Evolutionary conservation across 2,888 invertebrate genomes (phyloP).

Genomic region (Tipula lateralis): DNA sequence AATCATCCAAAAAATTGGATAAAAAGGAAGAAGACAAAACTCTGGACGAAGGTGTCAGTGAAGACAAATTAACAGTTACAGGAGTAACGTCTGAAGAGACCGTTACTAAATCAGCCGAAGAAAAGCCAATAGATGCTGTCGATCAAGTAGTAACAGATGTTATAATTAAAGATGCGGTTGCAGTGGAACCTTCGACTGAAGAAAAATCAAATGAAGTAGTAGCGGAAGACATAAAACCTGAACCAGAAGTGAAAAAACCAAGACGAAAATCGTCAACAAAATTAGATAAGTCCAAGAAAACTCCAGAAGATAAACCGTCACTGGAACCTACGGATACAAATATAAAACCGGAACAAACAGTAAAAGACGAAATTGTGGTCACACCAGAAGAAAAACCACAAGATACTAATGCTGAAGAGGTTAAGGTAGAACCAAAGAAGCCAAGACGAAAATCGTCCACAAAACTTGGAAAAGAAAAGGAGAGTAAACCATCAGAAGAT

Average conservation of each 20-base stretch:
- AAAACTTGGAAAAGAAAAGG: not conserved
- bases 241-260: not conserved
- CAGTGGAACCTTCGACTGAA: not conserved
- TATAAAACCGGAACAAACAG: not conserved
- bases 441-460: slow-evolving; percentile 33
- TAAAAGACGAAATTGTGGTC: not conserved
- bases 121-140: no score
- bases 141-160: no score
- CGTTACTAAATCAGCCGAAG: no score
- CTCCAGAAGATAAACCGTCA: slow-evolving; percentile 34
- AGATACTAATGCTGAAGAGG: not conserved
- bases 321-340: slow-evolving; percentile 34
- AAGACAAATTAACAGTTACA: slow-evolving; percentile 26
- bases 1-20: not conserved
- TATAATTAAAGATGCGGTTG: no score
- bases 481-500: not conserved
- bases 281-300: slow-evolving; percentile 33
- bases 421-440: slow-evolving; percentile 35
- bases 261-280: not conserved
- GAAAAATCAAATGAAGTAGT: slow-evolving; percentile 19
- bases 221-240: slow-evolving; percentile 30
- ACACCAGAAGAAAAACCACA: slow-evolving; percentile 26
- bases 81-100: slow-evolving; percentile 28
- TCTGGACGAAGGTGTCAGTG: no score
- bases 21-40: not conserved